Conservation (phyloP, 2,797 vertebrate species). For the Sternarchorhynchus goeldii region DNA sequence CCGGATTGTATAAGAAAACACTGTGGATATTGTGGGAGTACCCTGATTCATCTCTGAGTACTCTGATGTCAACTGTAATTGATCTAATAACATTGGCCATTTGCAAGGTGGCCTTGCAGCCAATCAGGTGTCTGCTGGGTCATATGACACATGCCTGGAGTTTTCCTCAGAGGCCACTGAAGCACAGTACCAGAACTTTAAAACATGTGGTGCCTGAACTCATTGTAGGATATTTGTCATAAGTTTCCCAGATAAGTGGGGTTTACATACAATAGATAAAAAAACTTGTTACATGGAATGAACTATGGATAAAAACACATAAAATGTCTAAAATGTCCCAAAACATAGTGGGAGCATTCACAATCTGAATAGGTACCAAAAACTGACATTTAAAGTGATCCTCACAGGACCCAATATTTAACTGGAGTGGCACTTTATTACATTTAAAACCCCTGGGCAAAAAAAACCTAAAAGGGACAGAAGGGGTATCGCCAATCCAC, state of each 20-base stretch:
- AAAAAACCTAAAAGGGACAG: slow-evolving; percentile 28
- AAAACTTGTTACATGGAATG: not conserved
- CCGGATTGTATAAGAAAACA: too few species aligned
- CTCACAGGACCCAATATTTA: slow-evolving; percentile 60
- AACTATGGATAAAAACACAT: slow-evolving; percentile 23
- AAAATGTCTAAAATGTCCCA: slow-evolving; percentile 11
- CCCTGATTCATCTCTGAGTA: too few species aligned
- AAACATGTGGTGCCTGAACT: not conserved
- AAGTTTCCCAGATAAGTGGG: not conserved
- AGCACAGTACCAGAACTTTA: not conserved
- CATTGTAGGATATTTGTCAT: not conserved
- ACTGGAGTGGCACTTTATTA: slow-evolving; percentile 56
- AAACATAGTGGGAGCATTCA: slow-evolving; percentile 29
- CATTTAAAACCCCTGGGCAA: slow-evolving; percentile 52
- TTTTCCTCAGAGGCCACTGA: too few species aligned
- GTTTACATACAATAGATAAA: not conserved
- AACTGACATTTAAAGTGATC: slow-evolving; percentile 73
- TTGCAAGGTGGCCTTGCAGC: not conserved
- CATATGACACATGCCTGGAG: too few species aligned
- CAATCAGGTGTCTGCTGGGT: too few species aligned
- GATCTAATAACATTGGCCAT: not conserved
- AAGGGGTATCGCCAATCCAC: slow-evolving; percentile 55
- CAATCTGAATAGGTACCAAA: slow-evolving; percentile 32
- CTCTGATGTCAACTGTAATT: not conserved
- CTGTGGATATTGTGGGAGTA: too few species aligned